These are phyloP conservation scores for Selene dorsalis DNA, from an alignment of 2,797 vertebrate genomes.

Conservation along the genomic window DNA sequence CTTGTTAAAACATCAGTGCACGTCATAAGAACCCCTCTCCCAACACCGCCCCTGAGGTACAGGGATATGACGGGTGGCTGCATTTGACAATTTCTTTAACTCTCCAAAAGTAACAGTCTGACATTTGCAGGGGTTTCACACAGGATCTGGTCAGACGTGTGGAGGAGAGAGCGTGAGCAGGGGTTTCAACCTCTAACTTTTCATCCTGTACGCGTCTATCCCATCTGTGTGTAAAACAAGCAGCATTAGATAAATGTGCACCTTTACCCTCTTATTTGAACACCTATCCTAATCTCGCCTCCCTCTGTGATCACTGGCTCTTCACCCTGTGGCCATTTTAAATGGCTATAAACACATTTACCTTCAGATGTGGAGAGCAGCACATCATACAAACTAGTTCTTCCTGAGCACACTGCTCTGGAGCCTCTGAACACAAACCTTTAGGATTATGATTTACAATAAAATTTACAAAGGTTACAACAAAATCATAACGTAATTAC, in stretches of 20 bases:
- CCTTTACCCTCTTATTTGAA: not conserved
- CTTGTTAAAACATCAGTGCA: slow-evolving; percentile 10
- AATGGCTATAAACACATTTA: slow-evolving; percentile 1
- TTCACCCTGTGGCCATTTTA: not conserved
- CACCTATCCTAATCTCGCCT: not conserved
- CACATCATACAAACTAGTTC: not conserved
- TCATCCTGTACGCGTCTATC: not conserved
- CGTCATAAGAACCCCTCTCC: not conserved
- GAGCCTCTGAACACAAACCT: not conserved
- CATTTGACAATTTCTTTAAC: slow-evolving; percentile 14
- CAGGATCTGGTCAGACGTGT: not conserved
- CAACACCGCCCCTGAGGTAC: not conserved
- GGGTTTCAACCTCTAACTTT: not conserved
- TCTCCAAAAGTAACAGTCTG: slow-evolving; percentile 20
- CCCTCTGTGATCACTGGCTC: not conserved
- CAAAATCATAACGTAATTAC: not conserved
- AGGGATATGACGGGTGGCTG: not conserved
- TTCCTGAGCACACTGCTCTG: not conserved
- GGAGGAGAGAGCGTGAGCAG: not conserved
- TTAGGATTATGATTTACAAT: not conserved
- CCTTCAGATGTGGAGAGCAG: not conserved
- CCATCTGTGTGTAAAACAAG: not conserved
- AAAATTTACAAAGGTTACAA: not conserved
- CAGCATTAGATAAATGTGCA: not conserved
- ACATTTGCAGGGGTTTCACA: slow-evolving; percentile 6